Evolutionary conservation across 2,113 vertebrate species (phyloP).

Genomic region (Aramus guarauna): DNA sequence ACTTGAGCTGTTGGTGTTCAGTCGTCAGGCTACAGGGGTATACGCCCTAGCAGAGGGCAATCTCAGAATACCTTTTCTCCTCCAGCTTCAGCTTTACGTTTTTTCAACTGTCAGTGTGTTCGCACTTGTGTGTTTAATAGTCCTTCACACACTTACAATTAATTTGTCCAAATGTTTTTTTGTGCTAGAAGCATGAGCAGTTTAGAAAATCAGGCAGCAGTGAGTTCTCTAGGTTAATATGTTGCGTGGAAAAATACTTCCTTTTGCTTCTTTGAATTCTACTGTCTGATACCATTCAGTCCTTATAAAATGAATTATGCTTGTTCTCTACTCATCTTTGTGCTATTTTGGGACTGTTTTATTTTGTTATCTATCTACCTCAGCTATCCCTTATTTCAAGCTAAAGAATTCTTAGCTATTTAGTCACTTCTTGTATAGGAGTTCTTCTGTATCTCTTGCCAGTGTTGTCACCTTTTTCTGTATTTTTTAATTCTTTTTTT

Average conservation of each 20-base stretch:
- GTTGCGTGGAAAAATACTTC: not conserved
- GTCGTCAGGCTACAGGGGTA: not conserved
- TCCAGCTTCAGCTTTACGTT: not conserved
- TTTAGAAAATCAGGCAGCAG: not conserved
- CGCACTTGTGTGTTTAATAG: not conserved
- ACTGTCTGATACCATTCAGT: not conserved
- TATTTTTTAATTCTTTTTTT: not conserved
- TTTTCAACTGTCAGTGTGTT: not conserved
- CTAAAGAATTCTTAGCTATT: not conserved
- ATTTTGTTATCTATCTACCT: not conserved
- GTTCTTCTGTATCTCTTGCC: not conserved
- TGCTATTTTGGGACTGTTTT: not conserved
- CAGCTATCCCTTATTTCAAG: not conserved
- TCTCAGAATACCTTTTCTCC: not conserved
- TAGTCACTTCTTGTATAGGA: not conserved
- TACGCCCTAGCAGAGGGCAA: not conserved
- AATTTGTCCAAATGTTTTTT: not conserved
- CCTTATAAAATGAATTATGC: not conserved
- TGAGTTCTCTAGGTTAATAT: not conserved
- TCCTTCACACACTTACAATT: not conserved
- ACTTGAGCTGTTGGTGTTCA: not conserved
- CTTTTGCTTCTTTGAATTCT: not conserved
- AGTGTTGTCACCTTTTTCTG: not conserved
- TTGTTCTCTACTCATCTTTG: not conserved
- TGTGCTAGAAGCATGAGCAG: not conserved